Evolutionary conservation across 2,888 invertebrate genomes (phyloP), one percentile per base, ranked within the genome.

Genomic region (Trilocha varians): DNA sequence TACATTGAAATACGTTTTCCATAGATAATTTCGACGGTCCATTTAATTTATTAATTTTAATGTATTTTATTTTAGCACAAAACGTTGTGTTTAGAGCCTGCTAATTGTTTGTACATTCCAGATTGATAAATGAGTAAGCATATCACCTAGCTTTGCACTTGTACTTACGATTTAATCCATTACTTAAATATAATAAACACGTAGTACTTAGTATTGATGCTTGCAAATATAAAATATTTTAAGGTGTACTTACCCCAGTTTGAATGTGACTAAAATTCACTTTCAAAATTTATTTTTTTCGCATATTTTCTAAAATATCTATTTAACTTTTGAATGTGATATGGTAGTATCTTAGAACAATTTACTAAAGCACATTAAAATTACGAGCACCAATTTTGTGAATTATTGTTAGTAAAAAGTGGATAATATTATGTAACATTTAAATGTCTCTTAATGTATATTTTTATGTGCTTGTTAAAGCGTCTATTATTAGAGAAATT

Each of bases 401-500:
- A 49, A 48, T 53, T 48, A 47, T 50, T 57, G 48, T 59, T 57
- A 56, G 48, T 53, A 51, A 47, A 48, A 34, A 39, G 38, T 38
- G 35, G 32, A n/a, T 38, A 42, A 34, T 42, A 38, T 34, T 42
- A 42, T 34, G 11, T 35, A 40, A 17, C 17, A 32, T 35, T 18
- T 18, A 18, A 40, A 35, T 35, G 39, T 39, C 34, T 33, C 25
- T 42, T 42, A 34, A 37, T 34, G 33, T 34, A 59, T 57, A 64
- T 69, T 67, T 69, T 69, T 51, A 53, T 67, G 64, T 68, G 65
- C 62, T 66, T 65, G 56, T 58, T 50, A 49, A 57, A 60, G 49
- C 53, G 52, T 59, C 57, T 58, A 60, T 49, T 62, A 61, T 65
- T 60, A 62, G 57, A 61, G 58, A 60, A 68, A 57, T 67, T 73